Conservation (phyloP, 2,888 invertebrate species). For the Rhingia rostrata region DNA sequence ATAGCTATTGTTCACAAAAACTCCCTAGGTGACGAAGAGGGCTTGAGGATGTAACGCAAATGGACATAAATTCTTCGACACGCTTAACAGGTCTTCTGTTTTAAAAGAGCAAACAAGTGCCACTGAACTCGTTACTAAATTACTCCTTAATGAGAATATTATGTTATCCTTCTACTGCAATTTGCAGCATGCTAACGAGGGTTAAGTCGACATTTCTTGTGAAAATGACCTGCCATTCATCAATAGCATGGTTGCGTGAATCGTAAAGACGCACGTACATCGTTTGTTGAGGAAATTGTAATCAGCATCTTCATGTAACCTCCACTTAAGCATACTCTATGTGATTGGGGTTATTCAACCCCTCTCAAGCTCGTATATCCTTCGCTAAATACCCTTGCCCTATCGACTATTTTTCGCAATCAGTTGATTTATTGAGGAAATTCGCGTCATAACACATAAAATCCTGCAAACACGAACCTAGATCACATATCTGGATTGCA, state of each 20-base stretch:
- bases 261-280: conserved; percentile 22
- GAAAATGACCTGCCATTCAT: too few species aligned
- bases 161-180: too few species aligned
- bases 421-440: conserved; percentile 63
- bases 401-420: conserved; percentile 2
- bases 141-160: too few species aligned
- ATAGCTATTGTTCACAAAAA: too few species aligned
- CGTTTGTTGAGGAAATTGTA: conserved; percentile 1
- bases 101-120: too few species aligned
- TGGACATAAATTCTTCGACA: too few species aligned
- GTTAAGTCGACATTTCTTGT: too few species aligned
- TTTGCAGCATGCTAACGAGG: too few species aligned
- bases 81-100: too few species aligned
- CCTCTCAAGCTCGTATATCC: not conserved
- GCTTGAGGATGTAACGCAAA: too few species aligned
- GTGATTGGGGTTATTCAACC: conserved; percentile 29
- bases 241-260: not conserved
- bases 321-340: conserved; percentile 31
- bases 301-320: conserved; percentile 1
- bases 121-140: too few species aligned
- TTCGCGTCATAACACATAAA: conserved; percentile 44
- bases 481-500: conserved; percentile 22
- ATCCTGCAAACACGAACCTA: conserved; percentile 10
- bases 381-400: conserved; percentile 15
- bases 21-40: too few species aligned